Base-by-base conservation (phyloP, 1,140 invertebrate species). In the Cecropterus lyciades region DNA sequence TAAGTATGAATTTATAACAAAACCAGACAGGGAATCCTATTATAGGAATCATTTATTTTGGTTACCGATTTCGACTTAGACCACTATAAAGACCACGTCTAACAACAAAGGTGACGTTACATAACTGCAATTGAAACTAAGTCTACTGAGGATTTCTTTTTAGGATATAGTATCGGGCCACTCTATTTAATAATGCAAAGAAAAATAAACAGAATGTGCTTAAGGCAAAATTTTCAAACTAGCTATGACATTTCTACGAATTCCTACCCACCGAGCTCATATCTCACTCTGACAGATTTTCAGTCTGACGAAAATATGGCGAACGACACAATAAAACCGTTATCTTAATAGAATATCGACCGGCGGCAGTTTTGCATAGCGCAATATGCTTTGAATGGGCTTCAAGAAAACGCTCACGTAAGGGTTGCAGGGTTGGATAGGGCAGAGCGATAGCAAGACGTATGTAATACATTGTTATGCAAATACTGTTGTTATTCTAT, bases 261-360 rank as follows among this genome's bases (percentile, higher is more conserved):
- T 51, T 42, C 16, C 7, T 46, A 62, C 24, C 8, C 46, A 14
- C n/a, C 24, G 6, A 20, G 24, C 46, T 49, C 71, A 70, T 82
- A 82, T 82, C 81, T 78, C 74, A 74, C 42, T 59, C 55, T 77
- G 82, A 82, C 85, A 85, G 79, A 73, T 81, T 80, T 73, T 46
- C 51, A 27, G 8, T 30, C 62, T 81, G 80, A 79, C 73, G 80
- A 78, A 81, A 87, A 86, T 85, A 89, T 87, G 80, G 70, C 76
- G 66, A 69, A 56, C 43, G 64, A 60, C 65, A 79, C 74, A 75
- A 80, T 82, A 76, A 83, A 76, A 75, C 51, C 62, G 72, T 78
- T 89, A 89, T 89, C 86, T 89, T 87, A 89, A 89, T 89, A 87
- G 86, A 84, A 89, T 82, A 89, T 89, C 86, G 71, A 70, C 48